Percentiles rank a stretch among this genome's conserved stretches.
Evolutionary conservation across 2,888 invertebrate genomes (phyloP).

Genomic region (Cetonia aurata): DNA sequence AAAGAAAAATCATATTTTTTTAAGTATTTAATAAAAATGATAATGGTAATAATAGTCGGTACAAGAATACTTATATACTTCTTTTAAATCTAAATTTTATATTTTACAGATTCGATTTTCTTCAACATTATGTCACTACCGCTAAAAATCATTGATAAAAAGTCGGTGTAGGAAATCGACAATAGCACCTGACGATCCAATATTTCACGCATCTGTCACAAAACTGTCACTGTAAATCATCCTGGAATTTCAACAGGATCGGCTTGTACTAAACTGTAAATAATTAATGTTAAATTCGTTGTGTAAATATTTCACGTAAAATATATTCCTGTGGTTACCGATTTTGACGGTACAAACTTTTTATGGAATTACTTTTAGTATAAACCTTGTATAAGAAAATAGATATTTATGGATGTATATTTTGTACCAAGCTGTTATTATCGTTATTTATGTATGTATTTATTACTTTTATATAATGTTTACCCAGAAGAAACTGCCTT

Average conservation of each 20-base stretch:
- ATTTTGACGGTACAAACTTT: slow-evolving; percentile 7
- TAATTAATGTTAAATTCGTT: slow-evolving; percentile 1
- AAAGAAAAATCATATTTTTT: too few relatives aligned
- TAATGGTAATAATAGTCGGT: slow-evolving; percentile 14
- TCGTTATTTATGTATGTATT: background rate
- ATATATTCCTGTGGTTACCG: background rate
- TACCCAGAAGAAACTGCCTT: slow-evolving; percentile 1
- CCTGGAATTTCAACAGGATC: background rate
- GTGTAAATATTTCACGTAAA: slow-evolving; percentile 4
- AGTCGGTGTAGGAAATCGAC: slow-evolving; percentile 30
- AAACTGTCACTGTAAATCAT: slow-evolving; percentile 3
- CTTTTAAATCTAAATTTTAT: slow-evolving; percentile 8
- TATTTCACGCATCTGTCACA: background rate
- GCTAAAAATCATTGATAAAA: slow-evolving; percentile 47
- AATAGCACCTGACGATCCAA: background rate
- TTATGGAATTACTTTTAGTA: background rate
- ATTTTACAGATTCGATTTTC: slow-evolving; percentile 46
- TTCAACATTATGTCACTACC: slow-evolving; percentile 47
- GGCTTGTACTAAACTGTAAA: background rate
- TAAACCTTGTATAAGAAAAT: too few relatives aligned
- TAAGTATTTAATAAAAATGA: too few relatives aligned
- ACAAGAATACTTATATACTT: slow-evolving; percentile 17
- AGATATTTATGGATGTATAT: slow-evolving; percentile 1
- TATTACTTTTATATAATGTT: slow-evolving; percentile 1
- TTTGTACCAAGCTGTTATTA: slow-evolving; percentile 17